phyloP scores from a whole-genome alignment of 2,113 vertebrate species.

The Zosterops hypoxanthus region DNA sequence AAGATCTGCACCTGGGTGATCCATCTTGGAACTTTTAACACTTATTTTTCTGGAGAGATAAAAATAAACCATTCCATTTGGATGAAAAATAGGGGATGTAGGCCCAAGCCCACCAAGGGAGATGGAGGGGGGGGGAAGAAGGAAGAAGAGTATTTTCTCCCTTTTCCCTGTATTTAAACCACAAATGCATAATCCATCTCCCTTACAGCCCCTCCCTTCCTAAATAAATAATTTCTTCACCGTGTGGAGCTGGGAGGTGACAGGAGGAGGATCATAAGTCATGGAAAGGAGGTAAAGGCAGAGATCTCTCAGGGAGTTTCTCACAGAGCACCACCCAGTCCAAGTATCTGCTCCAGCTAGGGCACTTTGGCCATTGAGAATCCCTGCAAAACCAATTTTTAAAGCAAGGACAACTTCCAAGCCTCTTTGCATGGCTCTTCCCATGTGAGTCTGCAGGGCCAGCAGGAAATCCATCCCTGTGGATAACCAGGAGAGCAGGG shows the following conservation, averaged over 20 bases:
- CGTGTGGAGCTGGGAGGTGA: neutral
- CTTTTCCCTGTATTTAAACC: conserved; percentile 4
- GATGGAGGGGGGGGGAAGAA: neutral
- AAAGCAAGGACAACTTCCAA: neutral
- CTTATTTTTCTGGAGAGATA: conserved; percentile 6
- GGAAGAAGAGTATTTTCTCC: neutral
- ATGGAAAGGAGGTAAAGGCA: neutral
- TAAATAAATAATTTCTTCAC: conserved; percentile 4
- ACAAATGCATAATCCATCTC: neutral
- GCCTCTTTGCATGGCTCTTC: neutral
- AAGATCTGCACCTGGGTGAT: neutral
- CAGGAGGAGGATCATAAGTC: neutral
- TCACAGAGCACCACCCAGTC: rapidly evolving
- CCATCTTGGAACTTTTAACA: conserved; percentile 5
- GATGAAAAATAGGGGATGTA: conserved; percentile 14
- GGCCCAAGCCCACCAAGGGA: neutral
- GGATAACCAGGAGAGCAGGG: neutral
- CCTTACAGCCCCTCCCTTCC: neutral
- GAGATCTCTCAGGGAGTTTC: neutral
- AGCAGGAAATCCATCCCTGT: neutral
- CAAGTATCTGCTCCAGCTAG: neutral
- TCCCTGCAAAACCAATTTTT: neutral
- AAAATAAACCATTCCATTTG: neutral
- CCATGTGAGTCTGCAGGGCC: rapidly evolving
- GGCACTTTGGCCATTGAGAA: neutral